Percentiles rank a stretch among this genome's conserved stretches.
phyloP scores from a whole-genome alignment of 2,888 invertebrate genomes.

The Ophraella communa region DNA sequence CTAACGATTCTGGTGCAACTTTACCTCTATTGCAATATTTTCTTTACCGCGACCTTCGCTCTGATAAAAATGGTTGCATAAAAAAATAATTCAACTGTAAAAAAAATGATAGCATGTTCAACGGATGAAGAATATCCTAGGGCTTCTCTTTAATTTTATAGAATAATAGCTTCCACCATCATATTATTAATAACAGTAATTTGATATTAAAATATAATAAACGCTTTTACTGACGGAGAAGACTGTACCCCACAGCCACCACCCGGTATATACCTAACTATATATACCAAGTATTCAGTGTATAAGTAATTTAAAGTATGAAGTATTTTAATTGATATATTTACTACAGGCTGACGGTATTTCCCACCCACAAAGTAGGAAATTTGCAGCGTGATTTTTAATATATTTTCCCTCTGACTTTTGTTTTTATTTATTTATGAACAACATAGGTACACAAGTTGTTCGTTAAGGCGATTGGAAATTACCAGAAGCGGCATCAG shows the following conservation, averaged over 20 bases:
- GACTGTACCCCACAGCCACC: neutral
- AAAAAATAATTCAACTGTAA: neutral
- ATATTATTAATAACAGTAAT: conserved; percentile 5
- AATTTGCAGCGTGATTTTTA: neutral
- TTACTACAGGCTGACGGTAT: conserved; percentile 19
- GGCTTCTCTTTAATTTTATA: neutral
- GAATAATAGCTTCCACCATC: neutral
- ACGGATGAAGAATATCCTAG: neutral
- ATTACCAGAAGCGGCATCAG: too few relatives aligned
- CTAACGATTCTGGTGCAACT: too few relatives aligned
- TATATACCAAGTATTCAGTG: conserved; percentile 2
- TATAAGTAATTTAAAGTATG: conserved; percentile 2
- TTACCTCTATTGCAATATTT: neutral
- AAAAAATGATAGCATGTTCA: neutral
- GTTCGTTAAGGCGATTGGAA: neutral
- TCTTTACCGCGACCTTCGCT: neutral
- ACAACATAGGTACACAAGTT: conserved; percentile 6
- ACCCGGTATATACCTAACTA: neutral
- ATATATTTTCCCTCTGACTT: neutral
- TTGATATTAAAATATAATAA: neutral
- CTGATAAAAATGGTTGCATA: neutral
- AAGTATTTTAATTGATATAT: conserved; percentile 19
- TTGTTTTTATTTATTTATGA: conserved; percentile 10
- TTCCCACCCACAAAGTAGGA: conserved; percentile 21
- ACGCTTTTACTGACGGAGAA: neutral